These are phyloP conservation scores for Allophyes oxyacanthae DNA, from an alignment of 2,888 invertebrate genomes.

Conservation along the genomic window DNA sequence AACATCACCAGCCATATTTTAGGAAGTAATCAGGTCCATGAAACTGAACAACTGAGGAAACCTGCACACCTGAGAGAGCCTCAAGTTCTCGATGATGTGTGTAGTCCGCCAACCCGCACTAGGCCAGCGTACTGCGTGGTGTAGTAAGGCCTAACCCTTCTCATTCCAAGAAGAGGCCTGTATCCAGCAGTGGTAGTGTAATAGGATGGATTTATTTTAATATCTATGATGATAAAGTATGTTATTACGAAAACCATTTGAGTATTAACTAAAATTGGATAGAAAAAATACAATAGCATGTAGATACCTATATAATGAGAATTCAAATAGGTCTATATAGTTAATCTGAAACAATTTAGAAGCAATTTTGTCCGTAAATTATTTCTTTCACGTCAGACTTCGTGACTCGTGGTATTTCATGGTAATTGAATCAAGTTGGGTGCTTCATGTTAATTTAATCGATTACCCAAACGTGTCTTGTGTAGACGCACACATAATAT, in stretches of 20 bases:
- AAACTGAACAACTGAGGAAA: too few species aligned
- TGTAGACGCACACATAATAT: slow-evolving; percentile 7
- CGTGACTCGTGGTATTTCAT: slow-evolving; percentile 47
- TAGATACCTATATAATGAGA: background rate
- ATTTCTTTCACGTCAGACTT: slow-evolving; percentile 26
- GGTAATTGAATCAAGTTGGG: slow-evolving; percentile 42
- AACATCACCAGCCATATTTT: too few species aligned
- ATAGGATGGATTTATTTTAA: too few species aligned
- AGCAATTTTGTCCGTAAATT: slow-evolving; percentile 22
- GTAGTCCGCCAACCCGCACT: too few species aligned
- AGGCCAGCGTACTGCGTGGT: too few species aligned
- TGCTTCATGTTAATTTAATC: slow-evolving; percentile 35
- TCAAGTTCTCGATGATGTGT: too few species aligned
- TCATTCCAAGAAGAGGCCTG: too few species aligned
- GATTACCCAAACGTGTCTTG: slow-evolving; percentile 31
- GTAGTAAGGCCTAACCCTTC: too few species aligned
- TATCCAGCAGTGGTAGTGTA: too few species aligned
- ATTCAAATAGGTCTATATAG: slow-evolving; percentile 3
- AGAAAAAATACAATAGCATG: slow-evolving; percentile 17
- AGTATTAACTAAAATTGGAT: background rate
- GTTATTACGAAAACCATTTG: background rate
- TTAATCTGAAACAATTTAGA: slow-evolving; percentile 31
- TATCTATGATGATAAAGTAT: too few species aligned
- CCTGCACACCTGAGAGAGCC: too few species aligned
- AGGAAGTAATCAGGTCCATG: too few species aligned